Percentiles rank a stretch among this genome's conserved stretches.
Conservation (phyloP, 2,888 invertebrate species). For the Gandaritis pyraliata region DNA sequence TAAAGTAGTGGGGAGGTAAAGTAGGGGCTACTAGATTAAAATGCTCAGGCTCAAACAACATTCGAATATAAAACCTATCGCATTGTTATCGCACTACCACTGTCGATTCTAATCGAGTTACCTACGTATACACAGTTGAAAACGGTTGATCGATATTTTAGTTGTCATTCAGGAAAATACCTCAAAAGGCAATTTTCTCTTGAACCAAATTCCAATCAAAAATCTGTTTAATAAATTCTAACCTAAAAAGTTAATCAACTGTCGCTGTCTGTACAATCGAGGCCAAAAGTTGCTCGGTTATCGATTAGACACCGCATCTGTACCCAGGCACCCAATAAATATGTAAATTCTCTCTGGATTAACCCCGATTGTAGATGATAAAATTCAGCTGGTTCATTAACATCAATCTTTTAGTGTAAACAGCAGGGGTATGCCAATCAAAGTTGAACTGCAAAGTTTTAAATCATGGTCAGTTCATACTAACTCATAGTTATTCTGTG, state of each 20-base stretch:
- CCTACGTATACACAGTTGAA: background rate
- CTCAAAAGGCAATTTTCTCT: background rate
- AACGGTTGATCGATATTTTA: no score
- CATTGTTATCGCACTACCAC: no score
- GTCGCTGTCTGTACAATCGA: slow-evolving; percentile 32
- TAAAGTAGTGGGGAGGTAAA: no score
- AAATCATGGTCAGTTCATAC: no score
- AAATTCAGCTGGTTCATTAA: slow-evolving; percentile 23
- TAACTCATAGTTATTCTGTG: no score
- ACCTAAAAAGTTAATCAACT: slow-evolving; percentile 19
- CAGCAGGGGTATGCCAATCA: no score
- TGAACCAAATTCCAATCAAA: background rate
- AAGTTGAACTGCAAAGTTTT: no score
- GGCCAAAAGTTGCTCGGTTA: slow-evolving; percentile 50
- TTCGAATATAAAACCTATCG: no score
- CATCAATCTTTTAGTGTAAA: slow-evolving; percentile 19
- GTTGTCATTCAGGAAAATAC: background rate
- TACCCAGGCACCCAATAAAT: slow-evolving; percentile 70
- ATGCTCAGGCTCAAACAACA: no score
- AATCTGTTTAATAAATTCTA: slow-evolving; percentile 4
- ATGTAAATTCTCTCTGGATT: slow-evolving; percentile 71
- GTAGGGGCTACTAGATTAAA: no score
- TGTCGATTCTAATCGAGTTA: background rate
- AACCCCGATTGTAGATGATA: slow-evolving; percentile 45
- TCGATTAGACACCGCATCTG: slow-evolving; percentile 70